Percentiles rank a stretch among this genome's conserved stretches.
Evolutionary conservation across 1,140 invertebrate genomes (phyloP).

Genomic region (Pristionchus pacificus): DNA sequence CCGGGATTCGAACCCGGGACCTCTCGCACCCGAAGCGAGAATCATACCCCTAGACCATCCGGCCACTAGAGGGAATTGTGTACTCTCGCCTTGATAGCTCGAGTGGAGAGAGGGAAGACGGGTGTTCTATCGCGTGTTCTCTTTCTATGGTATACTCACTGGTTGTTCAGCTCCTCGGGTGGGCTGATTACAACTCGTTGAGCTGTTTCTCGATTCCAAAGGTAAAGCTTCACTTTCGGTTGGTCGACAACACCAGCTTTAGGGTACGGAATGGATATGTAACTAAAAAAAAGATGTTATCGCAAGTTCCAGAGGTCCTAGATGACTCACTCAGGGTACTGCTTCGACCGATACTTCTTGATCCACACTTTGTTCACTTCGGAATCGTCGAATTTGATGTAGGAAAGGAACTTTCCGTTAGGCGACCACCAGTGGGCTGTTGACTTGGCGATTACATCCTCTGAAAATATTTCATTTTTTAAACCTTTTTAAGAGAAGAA

Average conservation of each 20-base stretch:
- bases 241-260: slow-evolving; percentile 38
- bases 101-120: slow-evolving; percentile 9
- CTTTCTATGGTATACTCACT: slow-evolving; percentile 14
- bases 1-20: slow-evolving; percentile 60
- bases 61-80: slow-evolving; percentile 19
- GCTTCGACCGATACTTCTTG: slow-evolving; percentile 13
- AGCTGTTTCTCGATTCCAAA: slow-evolving; percentile 33
- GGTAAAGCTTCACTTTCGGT: slow-evolving; percentile 30
- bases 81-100: neutral
- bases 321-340: slow-evolving; percentile 15
- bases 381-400: slow-evolving; percentile 27
- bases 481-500: slow-evolving; percentile 1
- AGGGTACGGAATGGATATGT: slow-evolving; percentile 25
- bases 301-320: neutral
- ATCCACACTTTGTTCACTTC: slow-evolving; percentile 23
- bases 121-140: too few relatives aligned
- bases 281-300: slow-evolving; percentile 4
- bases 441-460: slow-evolving; percentile 15
- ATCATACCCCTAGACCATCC: slow-evolving; percentile 63
- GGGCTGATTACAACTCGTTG: slow-evolving; percentile 22
- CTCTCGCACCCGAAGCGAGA: slow-evolving; percentile 63
- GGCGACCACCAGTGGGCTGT: slow-evolving; percentile 28
- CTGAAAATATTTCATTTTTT: slow-evolving; percentile 7
- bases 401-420: slow-evolving; percentile 19
- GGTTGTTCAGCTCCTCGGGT: slow-evolving; percentile 26